phyloP scores from a whole-genome alignment of 2,888 invertebrate genomes.

The Mythimna albipuncta region DNA sequence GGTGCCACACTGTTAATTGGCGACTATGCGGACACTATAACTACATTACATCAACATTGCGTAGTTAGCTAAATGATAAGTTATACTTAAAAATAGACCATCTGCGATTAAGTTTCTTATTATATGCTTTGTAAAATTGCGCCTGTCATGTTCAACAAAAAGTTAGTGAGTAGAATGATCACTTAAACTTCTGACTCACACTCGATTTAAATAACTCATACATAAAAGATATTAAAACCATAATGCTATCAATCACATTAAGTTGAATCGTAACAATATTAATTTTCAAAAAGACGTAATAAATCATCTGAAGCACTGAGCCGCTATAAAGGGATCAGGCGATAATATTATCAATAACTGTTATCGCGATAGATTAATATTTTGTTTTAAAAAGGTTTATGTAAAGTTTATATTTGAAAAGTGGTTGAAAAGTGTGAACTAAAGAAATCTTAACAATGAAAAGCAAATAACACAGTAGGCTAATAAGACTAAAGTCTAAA shows the following conservation, averaged over 20 bases:
- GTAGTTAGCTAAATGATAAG: slow-evolving; percentile 10
- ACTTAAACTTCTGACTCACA: slow-evolving; percentile 23
- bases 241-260: slow-evolving; percentile 53
- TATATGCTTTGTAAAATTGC: neutral
- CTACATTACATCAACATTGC: slow-evolving; percentile 26
- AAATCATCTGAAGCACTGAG: slow-evolving; percentile 47
- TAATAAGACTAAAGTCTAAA: neutral
- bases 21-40: slow-evolving; percentile 36
- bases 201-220: slow-evolving; percentile 24
- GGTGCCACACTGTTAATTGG: slow-evolving; percentile 56
- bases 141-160: slow-evolving; percentile 1
- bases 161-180: slow-evolving; percentile 1
- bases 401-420: neutral
- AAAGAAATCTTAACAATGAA: neutral
- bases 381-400: neutral
- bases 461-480: neutral
- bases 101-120: neutral
- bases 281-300: slow-evolving; percentile 49
- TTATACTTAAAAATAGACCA: slow-evolving; percentile 5
- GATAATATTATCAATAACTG: slow-evolving; percentile 32
- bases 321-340: slow-evolving; percentile 29
- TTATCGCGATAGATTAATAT: slow-evolving; percentile 11
- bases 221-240: slow-evolving; percentile 21
- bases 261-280: slow-evolving; percentile 49
- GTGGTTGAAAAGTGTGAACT: neutral